These are phyloP conservation scores for Ceratina japonica DNA, from an alignment of 1,140 invertebrate species.

Conservation along the genomic window DNA sequence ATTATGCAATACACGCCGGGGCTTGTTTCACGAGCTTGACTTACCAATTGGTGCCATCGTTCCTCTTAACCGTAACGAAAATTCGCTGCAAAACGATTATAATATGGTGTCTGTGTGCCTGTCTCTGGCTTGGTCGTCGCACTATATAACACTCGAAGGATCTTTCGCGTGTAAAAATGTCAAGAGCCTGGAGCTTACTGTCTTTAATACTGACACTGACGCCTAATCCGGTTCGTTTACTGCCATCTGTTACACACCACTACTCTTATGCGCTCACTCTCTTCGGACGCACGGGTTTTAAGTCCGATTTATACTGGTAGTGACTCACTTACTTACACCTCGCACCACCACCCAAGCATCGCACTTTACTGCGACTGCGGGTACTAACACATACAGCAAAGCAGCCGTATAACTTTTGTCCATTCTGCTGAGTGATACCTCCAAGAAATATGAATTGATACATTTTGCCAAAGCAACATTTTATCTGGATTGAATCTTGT, in stretches of 20 bases:
- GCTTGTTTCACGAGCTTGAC: constrained; percentile 42
- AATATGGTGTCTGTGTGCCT: no score
- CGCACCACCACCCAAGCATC: not conserved
- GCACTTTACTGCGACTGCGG: not conserved
- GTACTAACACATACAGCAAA: no score
- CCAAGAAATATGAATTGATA: no score
- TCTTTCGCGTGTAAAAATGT: not conserved
- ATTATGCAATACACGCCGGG: constrained; percentile 25
- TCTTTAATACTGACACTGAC: constrained; percentile 27
- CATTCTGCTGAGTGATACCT: no score
- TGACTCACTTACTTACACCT: constrained; percentile 2
- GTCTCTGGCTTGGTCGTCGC: no score
- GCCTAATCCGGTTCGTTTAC: constrained; percentile 38
- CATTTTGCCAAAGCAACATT: no score
- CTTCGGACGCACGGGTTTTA: constrained; percentile 13
- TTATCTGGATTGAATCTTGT: no score
- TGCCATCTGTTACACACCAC: constrained; percentile 55
- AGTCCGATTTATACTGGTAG: constrained; percentile 26
- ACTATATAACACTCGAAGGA: not conserved
- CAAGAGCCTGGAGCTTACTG: not conserved
- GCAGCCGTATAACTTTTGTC: no score
- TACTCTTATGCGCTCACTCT: no score
- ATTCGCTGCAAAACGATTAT: not conserved
- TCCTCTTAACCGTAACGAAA: not conserved
- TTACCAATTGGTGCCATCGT: constrained; percentile 80